Evolutionary conservation across 2,888 invertebrate species (phyloP), one percentile per base, ranked within the genome.

Genomic region (Folsomia candida): DNA sequence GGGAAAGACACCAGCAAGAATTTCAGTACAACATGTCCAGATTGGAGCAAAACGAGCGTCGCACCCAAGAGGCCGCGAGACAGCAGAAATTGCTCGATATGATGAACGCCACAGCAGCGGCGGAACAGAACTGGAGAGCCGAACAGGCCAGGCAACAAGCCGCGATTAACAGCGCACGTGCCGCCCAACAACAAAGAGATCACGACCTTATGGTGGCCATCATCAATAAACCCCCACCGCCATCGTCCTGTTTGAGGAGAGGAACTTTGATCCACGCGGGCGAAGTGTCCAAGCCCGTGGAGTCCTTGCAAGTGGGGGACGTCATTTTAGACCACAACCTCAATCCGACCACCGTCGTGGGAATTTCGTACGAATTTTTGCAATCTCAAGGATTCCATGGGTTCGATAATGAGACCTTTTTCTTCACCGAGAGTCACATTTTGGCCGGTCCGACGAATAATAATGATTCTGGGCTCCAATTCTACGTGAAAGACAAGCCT

Each of bases 391-490:
- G 27, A 2, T 74, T 74, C 54, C 72, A 72, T 28, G 76, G 76
- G 3, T 74, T 76, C 70, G 69, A 65, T 0, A 3, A 67, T 0
- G 59, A 59, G 0, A 2, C 65, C 0, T 57, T 14, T 29, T 73
- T 73, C 58, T 75, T 75, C 25, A 75, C 75, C 14, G 37, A 60
- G 3, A 67, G 22, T 24, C 75, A 75, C 27, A 14, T 73, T 3
- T 65, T 75, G 51, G 71, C 69, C 0, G 73, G 75, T 2, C 69
- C 68, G 11, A 26, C 25, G 28, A 28, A 62, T 62, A 18, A 3
- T 27, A n/a, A 59, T 0, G 27, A 57, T 0, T 51, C 57, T 0
- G 54, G 54, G 11, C 18, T 37, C 1, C 60, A 61, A 28, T 28
- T 72, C 1, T 72, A 66, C 59, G 63, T 69, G 1, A 6, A 24